phyloP scores from a whole-genome alignment of 2,888 invertebrate species.

The Pseudoips prasinana region DNA sequence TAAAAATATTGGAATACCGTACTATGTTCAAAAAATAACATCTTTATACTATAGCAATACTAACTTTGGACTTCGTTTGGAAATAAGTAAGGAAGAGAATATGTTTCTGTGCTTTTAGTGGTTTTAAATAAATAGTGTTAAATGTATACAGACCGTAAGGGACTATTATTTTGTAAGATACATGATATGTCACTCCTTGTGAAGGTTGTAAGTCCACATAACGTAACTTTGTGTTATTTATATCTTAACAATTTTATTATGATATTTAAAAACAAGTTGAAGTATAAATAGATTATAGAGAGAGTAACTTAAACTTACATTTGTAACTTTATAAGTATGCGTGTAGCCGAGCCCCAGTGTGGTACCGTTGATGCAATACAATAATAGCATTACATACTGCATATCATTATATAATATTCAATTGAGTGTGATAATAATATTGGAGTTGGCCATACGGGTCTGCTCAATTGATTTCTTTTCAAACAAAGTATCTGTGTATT shows the following conservation, averaged over 20 bases:
- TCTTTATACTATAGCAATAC: no score
- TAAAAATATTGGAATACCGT: no score
- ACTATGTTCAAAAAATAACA: no score
- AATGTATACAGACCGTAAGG: conserved; percentile 40
- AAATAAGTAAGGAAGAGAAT: conserved; percentile 31
- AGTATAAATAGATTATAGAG: conserved; percentile 55
- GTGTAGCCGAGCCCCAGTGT: conserved; percentile 52
- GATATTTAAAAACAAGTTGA: conserved; percentile 61
- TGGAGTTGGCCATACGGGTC: conserved; percentile 22
- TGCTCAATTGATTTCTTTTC: conserved; percentile 35
- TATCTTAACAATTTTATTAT: conserved; percentile 70
- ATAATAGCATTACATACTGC: conserved; percentile 39
- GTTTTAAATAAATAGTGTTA: conserved; percentile 30
- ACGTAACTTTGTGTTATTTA: conserved; percentile 73
- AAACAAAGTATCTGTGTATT: conserved; percentile 36
- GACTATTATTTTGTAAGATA: conserved; percentile 54
- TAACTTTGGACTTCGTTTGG: no score
- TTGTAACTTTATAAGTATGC: conserved; percentile 59
- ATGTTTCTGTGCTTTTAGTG: conserved; percentile 27
- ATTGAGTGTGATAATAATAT: conserved; percentile 31
- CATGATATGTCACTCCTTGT: conserved; percentile 65
- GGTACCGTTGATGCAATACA: conserved; percentile 38
- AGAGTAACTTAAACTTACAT: conserved; percentile 51
- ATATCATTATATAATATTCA: conserved; percentile 43
- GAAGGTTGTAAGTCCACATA: conserved; percentile 77